Base-by-base conservation (phyloP, 2,797 vertebrate genomes). In the Melanotaenia pygmaea region DNA sequence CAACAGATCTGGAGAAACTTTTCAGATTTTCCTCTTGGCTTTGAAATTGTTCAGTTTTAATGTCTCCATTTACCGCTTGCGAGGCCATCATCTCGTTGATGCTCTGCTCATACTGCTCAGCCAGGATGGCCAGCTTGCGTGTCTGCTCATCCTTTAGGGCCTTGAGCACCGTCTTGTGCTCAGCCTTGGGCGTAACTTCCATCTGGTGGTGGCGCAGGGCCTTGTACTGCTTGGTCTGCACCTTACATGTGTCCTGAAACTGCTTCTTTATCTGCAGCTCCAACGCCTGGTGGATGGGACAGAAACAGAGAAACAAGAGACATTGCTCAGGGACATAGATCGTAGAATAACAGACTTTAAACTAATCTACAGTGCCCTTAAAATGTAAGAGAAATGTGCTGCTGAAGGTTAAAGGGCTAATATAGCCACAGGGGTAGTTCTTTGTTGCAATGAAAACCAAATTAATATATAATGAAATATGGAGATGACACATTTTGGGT, bases 31-130 rank as follows among this genome's bases (percentile, higher is more conserved):
- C n/a, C 5, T 16, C 18, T 3, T 35, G 45, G 18, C 5, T 22
- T 1, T 47, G 43, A 18, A 8, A 53, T 26, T 6, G 14, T 5
- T 53, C 51, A 0, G 0, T 16, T 10, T 43, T 3, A 50, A 22
- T n/a, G 3, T 50, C 40, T 69, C 53, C 6, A 22, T 96, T 95
- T 91, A 99, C 98, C 94, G 98, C 98, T 90, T 99, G 98, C 0
- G 97, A 99, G 73, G 98, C 98, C 98, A 99, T 99, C 98, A 99
- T 99, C 93, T 99, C 97, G 1, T 99, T 99, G 94, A 99, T 99
- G 94, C 97, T 99, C 95, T 99, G 97, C 93, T 99, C 98, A 0
- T 99, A 97, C 76, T 97, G 96, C 91, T 97, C 96, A 0, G 96
- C 96, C 82, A 97, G 93, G 90, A 97, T 97, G 81, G 96, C 97